These are phyloP conservation scores for Manis crassicaudata DNA, from an alignment of 2,797 vertebrate genomes.

Conservation along the genomic window DNA sequence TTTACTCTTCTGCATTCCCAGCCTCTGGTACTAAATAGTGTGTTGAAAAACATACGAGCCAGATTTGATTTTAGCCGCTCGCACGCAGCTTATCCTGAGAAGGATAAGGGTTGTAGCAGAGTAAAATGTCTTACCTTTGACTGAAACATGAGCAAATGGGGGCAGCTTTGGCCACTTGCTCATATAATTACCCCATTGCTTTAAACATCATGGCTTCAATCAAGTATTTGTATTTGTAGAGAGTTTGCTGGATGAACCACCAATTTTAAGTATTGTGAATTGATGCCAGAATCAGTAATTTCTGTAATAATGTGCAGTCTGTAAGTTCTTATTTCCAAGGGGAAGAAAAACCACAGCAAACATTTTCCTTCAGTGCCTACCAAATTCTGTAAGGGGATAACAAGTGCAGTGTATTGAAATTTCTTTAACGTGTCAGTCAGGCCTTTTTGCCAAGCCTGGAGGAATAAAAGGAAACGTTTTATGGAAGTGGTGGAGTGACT, in stretches of 20 bases:
- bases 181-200: background rate
- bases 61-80: background rate
- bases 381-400: conserved; percentile 32
- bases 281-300: background rate
- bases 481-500: background rate
- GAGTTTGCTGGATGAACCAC: background rate
- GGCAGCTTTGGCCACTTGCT: background rate
- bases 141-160: background rate
- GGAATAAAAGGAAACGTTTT: conserved; percentile 29
- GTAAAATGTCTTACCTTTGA: background rate
- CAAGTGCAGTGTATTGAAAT: background rate
- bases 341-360: background rate
- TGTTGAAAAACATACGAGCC: background rate
- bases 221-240: conserved; percentile 38
- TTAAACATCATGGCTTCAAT: background rate
- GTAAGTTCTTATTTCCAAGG: background rate
- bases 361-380: conserved; percentile 9
- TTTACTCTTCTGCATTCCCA: background rate
- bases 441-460: background rate
- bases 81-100: background rate
- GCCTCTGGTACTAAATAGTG: background rate
- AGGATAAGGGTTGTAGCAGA: background rate
- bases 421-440: background rate
- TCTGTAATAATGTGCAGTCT: background rate
- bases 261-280: background rate